These are phyloP conservation scores for Alosa alosa DNA, from an alignment of 2,113 vertebrate genomes.

Conservation along the genomic window DNA sequence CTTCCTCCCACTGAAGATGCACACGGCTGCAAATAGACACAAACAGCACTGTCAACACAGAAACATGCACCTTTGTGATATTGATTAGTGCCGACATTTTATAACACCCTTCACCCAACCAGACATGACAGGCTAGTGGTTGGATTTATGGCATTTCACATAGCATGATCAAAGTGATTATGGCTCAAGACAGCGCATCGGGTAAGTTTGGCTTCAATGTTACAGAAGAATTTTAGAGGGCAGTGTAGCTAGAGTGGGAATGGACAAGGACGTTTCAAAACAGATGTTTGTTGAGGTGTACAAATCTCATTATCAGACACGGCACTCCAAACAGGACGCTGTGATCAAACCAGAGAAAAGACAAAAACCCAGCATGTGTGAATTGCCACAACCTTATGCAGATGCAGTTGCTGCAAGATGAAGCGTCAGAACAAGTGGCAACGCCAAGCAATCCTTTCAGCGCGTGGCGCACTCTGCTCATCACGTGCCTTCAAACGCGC, in stretches of 20 bases:
- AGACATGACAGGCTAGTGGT: background rate
- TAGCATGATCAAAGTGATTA: conserved; percentile 1
- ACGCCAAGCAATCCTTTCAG: background rate
- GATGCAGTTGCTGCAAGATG: background rate
- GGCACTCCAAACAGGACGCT: background rate
- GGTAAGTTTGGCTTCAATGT: background rate
- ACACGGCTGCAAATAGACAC: conserved; percentile 75
- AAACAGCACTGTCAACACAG: conserved; percentile 4
- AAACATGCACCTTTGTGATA: background rate
- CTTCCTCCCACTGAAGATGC: conserved; percentile 84
- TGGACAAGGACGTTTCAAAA: background rate
- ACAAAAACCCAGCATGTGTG: background rate
- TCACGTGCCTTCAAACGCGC: background rate
- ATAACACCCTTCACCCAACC: background rate
- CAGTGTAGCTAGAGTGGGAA: background rate
- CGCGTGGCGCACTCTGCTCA: background rate
- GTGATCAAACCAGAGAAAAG: background rate
- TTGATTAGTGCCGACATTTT: background rate
- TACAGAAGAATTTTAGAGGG: background rate
- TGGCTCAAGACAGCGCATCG: background rate
- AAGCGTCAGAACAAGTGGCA: background rate
- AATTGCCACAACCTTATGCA: background rate
- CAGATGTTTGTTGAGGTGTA: background rate
- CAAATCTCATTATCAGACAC: background rate
- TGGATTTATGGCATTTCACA: background rate